Percentiles rank a stretch among this genome's conserved stretches.
These are phyloP conservation scores for Philopotamus ludificatus DNA, from an alignment of 1,140 invertebrate species.

Conservation along the genomic window DNA sequence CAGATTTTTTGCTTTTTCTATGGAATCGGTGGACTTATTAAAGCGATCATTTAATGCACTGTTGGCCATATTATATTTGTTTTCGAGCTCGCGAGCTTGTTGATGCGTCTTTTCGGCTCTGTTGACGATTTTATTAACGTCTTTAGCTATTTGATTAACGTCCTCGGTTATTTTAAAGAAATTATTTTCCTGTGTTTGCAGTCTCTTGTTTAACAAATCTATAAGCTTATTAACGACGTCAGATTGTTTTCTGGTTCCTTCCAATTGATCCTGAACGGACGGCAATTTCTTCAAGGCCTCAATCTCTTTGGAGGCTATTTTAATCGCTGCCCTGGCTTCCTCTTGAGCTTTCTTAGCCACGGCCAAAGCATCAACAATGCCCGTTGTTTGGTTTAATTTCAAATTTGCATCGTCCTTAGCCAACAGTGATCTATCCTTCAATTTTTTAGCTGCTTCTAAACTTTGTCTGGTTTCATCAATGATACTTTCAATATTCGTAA, in stretches of 20 bases:
- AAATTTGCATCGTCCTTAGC: conserved; percentile 69
- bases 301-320: conserved; percentile 78
- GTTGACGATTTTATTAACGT: conserved; percentile 56
- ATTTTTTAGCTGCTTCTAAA: conserved; percentile 67
- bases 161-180: conserved; percentile 77
- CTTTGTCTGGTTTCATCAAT: conserved; percentile 81
- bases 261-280: conserved; percentile 66
- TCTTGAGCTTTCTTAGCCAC: conserved; percentile 76
- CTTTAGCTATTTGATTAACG: conserved; percentile 59
- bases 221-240: conserved; percentile 71
- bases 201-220: conserved; percentile 61
- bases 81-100: conserved; percentile 50
- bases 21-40: conserved; percentile 57
- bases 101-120: conserved; percentile 52
- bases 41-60: conserved; percentile 52
- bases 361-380: conserved; percentile 58
- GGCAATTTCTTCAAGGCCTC: conserved; percentile 67
- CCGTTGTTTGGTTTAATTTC: conserved; percentile 59
- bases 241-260: conserved; percentile 70
- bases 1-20: conserved; percentile 70
- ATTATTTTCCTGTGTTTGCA: conserved; percentile 73
- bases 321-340: conserved; percentile 74
- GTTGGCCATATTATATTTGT: conserved; percentile 52
- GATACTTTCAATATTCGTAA: conserved; percentile 89
- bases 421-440: conserved; percentile 74